phyloP scores from a whole-genome alignment of 2,888 invertebrate genomes.

The Marasmarcha lunaedactyla region DNA sequence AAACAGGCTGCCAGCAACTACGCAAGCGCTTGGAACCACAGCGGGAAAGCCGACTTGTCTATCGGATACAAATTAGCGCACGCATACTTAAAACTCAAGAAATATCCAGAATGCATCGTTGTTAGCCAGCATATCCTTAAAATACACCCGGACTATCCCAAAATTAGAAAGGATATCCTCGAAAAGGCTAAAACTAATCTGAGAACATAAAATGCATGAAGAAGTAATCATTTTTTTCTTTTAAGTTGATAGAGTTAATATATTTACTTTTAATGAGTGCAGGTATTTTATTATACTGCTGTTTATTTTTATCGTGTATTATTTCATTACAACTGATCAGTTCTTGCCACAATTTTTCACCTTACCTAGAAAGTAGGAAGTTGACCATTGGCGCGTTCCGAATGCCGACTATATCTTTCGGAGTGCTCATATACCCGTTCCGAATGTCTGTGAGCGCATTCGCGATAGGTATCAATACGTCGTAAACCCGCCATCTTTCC shows the following conservation, averaged over 20 bases:
- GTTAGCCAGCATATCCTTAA: constrained; percentile 85
- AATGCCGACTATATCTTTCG: no score
- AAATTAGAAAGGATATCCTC: constrained; percentile 91
- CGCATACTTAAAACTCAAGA: constrained; percentile 90
- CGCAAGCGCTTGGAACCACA: constrained; percentile 87
- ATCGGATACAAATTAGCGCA: constrained; percentile 95
- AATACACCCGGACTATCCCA: constrained; percentile 88
- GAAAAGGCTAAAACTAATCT: constrained; percentile 88
- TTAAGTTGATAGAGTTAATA: no score
- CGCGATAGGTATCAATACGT: no score
- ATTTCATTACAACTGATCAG: no score
- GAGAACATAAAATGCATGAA: constrained; percentile 73
- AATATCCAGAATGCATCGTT: constrained; percentile 90
- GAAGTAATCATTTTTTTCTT: no score
- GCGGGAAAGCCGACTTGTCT: constrained; percentile 83
- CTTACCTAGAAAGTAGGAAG: no score
- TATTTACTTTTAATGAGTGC: no score
- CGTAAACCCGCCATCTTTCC: no score
- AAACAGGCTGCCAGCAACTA: constrained; percentile 86
- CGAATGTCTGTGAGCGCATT: no score
- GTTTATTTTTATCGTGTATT: not conserved
- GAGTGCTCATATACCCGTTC: no score
- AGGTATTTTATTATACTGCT: constrained; percentile 1
- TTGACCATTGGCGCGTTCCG: no score
- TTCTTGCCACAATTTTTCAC: no score